Evolutionary conservation across 30 jellyfish, hydroid and myxozoan genomes (phyloP).

Genomic region (Aurelia coerulea): DNA sequence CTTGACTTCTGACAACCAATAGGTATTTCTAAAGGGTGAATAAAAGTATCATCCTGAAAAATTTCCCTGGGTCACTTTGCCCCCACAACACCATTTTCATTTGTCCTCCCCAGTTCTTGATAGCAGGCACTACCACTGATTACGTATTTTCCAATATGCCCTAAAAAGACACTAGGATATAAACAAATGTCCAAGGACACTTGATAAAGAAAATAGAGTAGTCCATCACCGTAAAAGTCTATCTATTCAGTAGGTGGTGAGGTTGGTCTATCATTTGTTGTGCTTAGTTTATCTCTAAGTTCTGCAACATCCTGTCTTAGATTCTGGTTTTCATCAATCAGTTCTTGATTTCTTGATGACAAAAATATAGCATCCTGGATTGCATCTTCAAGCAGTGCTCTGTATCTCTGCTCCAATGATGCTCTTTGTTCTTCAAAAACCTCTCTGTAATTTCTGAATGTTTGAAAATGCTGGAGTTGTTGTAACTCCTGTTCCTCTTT

Average conservation of each 20-base stretch:
- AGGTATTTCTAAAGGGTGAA: too few relatives aligned
- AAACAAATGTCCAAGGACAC: too few relatives aligned
- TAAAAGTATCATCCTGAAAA: too few relatives aligned
- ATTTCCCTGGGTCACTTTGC: too few relatives aligned
- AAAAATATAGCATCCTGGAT: slow-evolving; percentile 94
- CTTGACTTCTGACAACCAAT: too few relatives aligned
- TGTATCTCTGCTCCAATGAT: slow-evolving; percentile 91
- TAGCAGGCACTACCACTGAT: too few relatives aligned
- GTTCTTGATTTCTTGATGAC: slow-evolving; percentile 97
- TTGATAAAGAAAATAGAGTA: neutral
- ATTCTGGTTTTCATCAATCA: slow-evolving; percentile 89
- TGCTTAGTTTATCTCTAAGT: slow-evolving; percentile 76
- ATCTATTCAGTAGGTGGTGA: slow-evolving; percentile 67
- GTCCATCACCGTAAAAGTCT: neutral
- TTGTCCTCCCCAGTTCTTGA: too few relatives aligned
- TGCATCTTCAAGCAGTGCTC: slow-evolving; percentile 94
- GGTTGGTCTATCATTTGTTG: slow-evolving; percentile 79
- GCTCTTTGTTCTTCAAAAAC: slow-evolving; percentile 97
- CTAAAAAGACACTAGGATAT: too few relatives aligned
- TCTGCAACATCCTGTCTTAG: slow-evolving; percentile 94
- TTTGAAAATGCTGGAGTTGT: slow-evolving; percentile 96
- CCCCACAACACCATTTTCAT: too few relatives aligned
- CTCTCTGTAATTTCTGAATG: slow-evolving; percentile 96
- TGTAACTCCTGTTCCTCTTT: slow-evolving; percentile 94
- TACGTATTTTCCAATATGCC: too few relatives aligned